Percentiles rank a stretch among this genome's conserved stretches.
These are phyloP conservation scores for Drosophila gunungcola DNA, from an alignment of 1,140 invertebrate species.

Conservation along the genomic window DNA sequence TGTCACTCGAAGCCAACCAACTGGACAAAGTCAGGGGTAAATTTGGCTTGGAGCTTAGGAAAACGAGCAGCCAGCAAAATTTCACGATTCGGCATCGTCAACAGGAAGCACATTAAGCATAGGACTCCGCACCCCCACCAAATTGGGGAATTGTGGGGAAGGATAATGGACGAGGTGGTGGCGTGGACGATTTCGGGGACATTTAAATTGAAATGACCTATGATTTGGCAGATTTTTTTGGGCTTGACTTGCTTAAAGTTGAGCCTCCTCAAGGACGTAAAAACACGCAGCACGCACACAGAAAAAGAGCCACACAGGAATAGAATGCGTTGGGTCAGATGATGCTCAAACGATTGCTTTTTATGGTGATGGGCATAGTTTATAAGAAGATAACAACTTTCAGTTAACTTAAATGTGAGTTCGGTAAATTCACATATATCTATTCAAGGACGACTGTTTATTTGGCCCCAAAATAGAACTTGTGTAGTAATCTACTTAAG, in stretches of 20 bases:
- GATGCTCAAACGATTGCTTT: conserved; percentile 42
- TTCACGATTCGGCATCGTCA: conserved; percentile 57
- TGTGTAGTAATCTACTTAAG: neutral
- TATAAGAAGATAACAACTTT: conserved; percentile 49
- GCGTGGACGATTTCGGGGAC: conserved; percentile 37
- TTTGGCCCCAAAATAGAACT: neutral
- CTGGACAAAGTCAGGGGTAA: conserved; percentile 46
- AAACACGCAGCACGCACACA: conserved; percentile 36
- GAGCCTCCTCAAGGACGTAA: conserved; percentile 45
- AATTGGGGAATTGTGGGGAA: conserved; percentile 20
- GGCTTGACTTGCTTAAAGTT: conserved; percentile 40
- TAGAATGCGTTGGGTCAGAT: conserved; percentile 44
- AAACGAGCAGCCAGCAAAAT: conserved; percentile 9
- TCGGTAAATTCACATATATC: conserved; percentile 24
- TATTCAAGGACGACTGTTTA: neutral
- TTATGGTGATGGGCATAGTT: conserved; percentile 50
- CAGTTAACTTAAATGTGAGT: conserved; percentile 23
- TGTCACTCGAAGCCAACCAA: conserved; percentile 68
- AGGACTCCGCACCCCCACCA: conserved; percentile 21
- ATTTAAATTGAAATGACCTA: conserved; percentile 74
- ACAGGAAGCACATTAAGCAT: conserved; percentile 78
- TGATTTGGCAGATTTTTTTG: conserved; percentile 58
- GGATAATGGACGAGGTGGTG: conserved; percentile 51
- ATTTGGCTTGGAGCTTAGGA: neutral
- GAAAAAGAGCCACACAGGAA: conserved; percentile 1